Conservation (phyloP, 2,113 vertebrate species). For the Albula goreensis region DNA sequence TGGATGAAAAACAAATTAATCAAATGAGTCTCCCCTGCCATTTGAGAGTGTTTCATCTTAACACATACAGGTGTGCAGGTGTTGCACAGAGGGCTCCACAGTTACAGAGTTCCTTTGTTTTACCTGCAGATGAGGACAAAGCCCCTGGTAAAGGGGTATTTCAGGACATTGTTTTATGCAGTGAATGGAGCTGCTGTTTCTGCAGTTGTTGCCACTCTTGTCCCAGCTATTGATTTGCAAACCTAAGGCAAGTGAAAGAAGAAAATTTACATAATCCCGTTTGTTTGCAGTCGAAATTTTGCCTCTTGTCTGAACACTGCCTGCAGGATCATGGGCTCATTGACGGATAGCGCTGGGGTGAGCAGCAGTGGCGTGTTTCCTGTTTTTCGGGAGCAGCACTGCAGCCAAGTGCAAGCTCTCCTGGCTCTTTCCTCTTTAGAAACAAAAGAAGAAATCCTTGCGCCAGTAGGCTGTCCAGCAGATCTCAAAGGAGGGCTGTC, state of each 20-base stretch:
- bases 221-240: background rate
- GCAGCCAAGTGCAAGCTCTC: background rate
- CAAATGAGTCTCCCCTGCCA: too few species aligned
- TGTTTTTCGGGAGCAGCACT: background rate
- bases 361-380: background rate
- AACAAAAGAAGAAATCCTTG: background rate
- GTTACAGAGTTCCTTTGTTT: background rate
- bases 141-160: background rate
- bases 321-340: background rate
- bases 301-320: background rate
- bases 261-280: background rate
- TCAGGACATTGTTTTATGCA: background rate
- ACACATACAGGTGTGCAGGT: background rate
- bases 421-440: background rate
- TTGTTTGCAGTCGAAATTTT: too few species aligned
- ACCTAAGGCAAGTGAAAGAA: background rate
- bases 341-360: background rate
- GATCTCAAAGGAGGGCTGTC: too few species aligned
- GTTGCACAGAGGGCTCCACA: background rate
- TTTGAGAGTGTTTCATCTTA: background rate
- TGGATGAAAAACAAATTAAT: background rate
- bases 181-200: background rate
- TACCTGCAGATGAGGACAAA: background rate
- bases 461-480: background rate
- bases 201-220: background rate